phyloP scores from a whole-genome alignment of 2,797 vertebrate genomes.

The Lagorchestes hirsutus region DNA sequence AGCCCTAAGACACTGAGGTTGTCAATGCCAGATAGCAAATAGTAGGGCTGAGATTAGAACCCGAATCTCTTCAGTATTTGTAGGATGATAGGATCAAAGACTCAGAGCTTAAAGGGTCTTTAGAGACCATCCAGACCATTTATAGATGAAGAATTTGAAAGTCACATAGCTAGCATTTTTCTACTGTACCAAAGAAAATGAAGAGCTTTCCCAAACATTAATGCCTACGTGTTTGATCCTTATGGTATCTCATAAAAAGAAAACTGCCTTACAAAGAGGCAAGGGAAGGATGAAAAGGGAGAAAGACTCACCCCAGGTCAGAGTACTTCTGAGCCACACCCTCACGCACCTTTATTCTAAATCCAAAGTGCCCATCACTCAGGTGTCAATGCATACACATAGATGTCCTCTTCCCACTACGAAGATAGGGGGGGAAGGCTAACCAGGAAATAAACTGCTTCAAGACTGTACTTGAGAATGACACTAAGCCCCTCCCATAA shows the following conservation, averaged over 20 bases:
- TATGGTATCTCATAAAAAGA: neutral
- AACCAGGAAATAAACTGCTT: constrained; percentile 74
- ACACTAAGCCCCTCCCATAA: constrained; percentile 67
- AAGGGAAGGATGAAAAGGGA: neutral
- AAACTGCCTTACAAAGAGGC: neutral
- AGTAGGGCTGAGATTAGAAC: neutral
- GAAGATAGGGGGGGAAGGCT: constrained; percentile 47
- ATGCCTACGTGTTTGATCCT: neutral
- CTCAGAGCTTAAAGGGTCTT: neutral
- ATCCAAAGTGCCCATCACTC: neutral
- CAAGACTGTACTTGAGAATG: constrained; percentile 64
- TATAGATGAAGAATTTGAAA: neutral
- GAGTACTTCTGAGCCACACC: constrained; percentile 2
- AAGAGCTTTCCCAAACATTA: constrained; percentile 2
- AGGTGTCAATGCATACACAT: neutral
- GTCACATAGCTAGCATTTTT: neutral
- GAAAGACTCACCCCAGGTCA: constrained; percentile 45
- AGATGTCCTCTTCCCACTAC: constrained; percentile 15
- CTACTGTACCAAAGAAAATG: neutral
- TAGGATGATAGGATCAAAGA: neutral
- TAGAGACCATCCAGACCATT: neutral
- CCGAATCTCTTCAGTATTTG: neutral
- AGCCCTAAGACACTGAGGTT: neutral
- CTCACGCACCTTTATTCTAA: neutral
- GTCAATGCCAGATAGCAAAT: neutral